These are phyloP conservation scores for Pelosia muscerda DNA, from an alignment of 2,888 invertebrate genomes.

Conservation along the genomic window DNA sequence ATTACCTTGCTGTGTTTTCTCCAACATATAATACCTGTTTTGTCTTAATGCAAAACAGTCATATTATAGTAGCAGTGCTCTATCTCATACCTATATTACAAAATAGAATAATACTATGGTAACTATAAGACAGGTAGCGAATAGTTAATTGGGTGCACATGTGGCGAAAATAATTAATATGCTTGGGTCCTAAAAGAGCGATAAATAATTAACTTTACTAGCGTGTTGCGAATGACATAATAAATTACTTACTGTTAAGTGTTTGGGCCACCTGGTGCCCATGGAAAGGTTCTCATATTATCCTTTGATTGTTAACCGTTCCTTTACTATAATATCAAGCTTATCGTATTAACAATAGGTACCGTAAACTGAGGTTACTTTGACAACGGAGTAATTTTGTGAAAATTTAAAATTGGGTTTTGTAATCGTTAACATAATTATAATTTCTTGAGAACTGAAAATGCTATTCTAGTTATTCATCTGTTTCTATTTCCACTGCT, in stretches of 20 bases:
- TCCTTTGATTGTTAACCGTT: not conserved
- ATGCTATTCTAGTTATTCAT: too few species aligned
- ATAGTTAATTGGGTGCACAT: not conserved
- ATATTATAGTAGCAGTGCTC: too few species aligned
- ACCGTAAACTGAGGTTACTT: too few species aligned
- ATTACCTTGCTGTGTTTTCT: too few species aligned
- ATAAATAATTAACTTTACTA: slow-evolving; percentile 37
- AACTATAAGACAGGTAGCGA: not conserved
- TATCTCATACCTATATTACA: too few species aligned
- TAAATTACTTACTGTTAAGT: slow-evolving; percentile 16
- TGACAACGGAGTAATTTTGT: too few species aligned
- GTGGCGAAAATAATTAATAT: slow-evolving; percentile 3
- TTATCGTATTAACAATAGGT: not conserved
- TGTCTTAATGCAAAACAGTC: too few species aligned
- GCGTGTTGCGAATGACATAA: slow-evolving; percentile 25
- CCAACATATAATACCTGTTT: too few species aligned
- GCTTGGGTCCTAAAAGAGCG: slow-evolving; percentile 2
- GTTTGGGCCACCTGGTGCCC: not conserved
- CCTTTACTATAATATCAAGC: not conserved
- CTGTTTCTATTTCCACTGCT: too few species aligned
- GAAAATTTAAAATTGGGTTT: too few species aligned
- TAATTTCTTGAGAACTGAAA: too few species aligned
- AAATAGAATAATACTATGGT: not conserved
- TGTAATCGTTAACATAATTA: too few species aligned
- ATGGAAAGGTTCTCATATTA: not conserved